Evolutionary conservation across 2,797 vertebrate species (phyloP).

Genomic region (Champsocephalus gunnari): DNA sequence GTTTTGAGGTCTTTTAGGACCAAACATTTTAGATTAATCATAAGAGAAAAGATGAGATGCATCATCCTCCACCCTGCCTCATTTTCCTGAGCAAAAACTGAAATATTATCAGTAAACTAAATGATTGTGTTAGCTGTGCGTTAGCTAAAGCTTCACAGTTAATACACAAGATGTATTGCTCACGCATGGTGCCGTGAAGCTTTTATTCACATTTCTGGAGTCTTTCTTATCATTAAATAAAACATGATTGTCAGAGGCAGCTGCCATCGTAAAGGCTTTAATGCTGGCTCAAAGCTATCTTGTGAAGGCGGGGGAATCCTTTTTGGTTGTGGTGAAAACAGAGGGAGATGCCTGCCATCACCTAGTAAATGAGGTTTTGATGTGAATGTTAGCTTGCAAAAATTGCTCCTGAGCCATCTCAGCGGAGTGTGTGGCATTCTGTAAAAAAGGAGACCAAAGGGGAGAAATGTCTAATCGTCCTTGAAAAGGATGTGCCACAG

Average conservation of each 20-base stretch:
- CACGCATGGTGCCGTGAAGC: constrained; percentile 25
- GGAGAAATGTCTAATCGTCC: constrained; percentile 77
- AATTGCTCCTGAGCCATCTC: constrained; percentile 52
- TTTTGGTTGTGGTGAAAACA: constrained; percentile 38
- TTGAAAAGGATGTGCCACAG: constrained; percentile 78
- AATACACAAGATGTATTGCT: background rate
- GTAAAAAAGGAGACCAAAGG: constrained; percentile 75
- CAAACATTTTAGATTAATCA: background rate
- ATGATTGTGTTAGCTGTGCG: background rate
- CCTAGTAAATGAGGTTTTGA: constrained; percentile 46
- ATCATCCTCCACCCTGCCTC: background rate
- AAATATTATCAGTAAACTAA: constrained; percentile 1
- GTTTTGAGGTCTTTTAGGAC: background rate
- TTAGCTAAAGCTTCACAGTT: constrained; percentile 6
- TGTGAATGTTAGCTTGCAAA: constrained; percentile 52
- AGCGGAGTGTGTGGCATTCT: constrained; percentile 56
- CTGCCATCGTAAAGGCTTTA: constrained; percentile 44
- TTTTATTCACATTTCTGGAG: constrained; percentile 22
- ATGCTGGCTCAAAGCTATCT: constrained; percentile 37
- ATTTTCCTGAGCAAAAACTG: constrained; percentile 11
- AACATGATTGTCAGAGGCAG: constrained; percentile 41
- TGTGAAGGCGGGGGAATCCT: constrained; percentile 23
- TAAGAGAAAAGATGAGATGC: background rate
- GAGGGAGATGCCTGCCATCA: constrained; percentile 42
- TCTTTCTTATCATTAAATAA: constrained; percentile 55